Evolutionary conservation across 2,113 vertebrate species (phyloP).

Genomic region (Phainopepla nitens): DNA sequence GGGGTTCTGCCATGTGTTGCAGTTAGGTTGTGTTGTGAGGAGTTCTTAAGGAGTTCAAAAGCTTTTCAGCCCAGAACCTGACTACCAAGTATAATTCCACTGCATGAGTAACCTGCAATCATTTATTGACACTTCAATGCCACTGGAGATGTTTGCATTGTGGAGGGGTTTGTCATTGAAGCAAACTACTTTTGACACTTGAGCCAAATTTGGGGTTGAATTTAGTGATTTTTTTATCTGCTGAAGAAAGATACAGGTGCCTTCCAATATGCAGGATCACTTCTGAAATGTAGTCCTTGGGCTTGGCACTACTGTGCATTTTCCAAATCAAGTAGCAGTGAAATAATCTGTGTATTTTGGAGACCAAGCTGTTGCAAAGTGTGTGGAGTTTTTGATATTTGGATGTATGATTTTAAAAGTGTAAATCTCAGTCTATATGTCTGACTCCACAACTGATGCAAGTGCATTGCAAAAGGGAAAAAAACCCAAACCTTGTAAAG

Average conservation of each 20-base stretch:
- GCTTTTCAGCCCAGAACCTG: constrained; percentile 32
- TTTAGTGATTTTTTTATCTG: constrained; percentile 42
- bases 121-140: constrained; percentile 10
- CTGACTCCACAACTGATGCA: constrained; percentile 1
- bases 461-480: not conserved
- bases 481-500: not conserved
- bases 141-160: not conserved
- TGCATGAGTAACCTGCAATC: constrained; percentile 37
- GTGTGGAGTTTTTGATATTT: constrained; percentile 8
- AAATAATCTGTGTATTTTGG: not conserved
- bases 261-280: constrained; percentile 68
- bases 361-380: constrained; percentile 17
- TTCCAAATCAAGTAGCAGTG: not conserved
- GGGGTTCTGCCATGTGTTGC: constrained; percentile 54
- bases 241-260: constrained; percentile 34
- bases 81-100: constrained; percentile 22
- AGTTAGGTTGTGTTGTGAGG: constrained; percentile 56
- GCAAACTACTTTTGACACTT: constrained; percentile 3
- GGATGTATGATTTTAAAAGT: not conserved
- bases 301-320: constrained; percentile 50
- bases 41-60: constrained; percentile 18
- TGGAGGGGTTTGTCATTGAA: constrained; percentile 4
- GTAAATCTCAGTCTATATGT: not conserved
- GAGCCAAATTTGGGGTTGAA: constrained; percentile 44
- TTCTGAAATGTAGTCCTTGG: constrained; percentile 72